Evolutionary conservation across 1,140 invertebrate genomes (phyloP), one percentile per base, ranked within the genome.

Genomic region (Euborellia annulipes): DNA sequence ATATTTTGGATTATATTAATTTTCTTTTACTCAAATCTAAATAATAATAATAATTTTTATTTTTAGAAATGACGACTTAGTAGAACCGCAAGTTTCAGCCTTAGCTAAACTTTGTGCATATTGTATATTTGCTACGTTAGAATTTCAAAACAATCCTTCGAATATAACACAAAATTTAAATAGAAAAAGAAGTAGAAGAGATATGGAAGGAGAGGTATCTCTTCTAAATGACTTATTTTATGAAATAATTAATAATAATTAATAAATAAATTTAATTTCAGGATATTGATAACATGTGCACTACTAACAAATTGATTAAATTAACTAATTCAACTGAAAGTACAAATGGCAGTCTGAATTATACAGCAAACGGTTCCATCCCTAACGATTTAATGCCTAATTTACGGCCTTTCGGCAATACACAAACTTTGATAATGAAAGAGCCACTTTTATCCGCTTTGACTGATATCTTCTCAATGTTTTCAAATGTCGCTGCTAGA

Each of bases 41-140:
- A 9, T 16, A 41, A n/a, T 3, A 8, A 14, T 38, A 8, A 21
- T n/a, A n/a, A n/a, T n/a, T n/a, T n/a, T 38, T 3, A 41, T 49
- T 43, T 11, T 0, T 46, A 74, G 71, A 37, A 70, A 62, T 36
- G 62, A 71, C 54, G 76, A 82, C 47, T 61, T 85, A 23, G 72
- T 81, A 30, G 82, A 86, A 57, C 82, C 83, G 0, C 82, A 86
- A 55, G 75, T 78, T 11, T 73, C 77, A 14, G 67, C 78, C 2
- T 58, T 87, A 38, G 82, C 83, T 0, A 78, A 79, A 54, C 58
- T 87, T 11, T 75, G 77, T 45, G 80, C 83, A 8, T 85, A 82
- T 50, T 79, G 75, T 54, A 75, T 85, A 48, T 82, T 80, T 56
- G 80, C 82, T 14, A 75, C 78, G n/a, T 63, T 82, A 41, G 79